These are phyloP conservation scores for Oedothorax gibbosus DNA, from an alignment of 1,140 invertebrate species.

Conservation along the genomic window DNA sequence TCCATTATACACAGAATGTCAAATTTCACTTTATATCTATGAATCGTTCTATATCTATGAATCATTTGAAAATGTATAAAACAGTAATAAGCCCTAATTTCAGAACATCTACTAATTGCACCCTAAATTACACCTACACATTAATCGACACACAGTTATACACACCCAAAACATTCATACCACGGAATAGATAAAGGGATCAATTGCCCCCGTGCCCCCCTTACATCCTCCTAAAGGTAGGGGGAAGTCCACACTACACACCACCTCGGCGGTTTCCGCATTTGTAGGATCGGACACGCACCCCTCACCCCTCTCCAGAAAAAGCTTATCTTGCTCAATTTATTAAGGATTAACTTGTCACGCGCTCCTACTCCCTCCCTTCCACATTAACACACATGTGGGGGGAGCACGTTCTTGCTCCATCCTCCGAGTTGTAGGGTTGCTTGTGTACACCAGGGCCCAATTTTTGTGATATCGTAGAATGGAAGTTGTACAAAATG, in stretches of 20 bases:
- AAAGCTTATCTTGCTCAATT: slow-evolving; percentile 62
- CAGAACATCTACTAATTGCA: too few species aligned
- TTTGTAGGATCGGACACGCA: slow-evolving; percentile 50
- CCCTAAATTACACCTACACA: too few species aligned
- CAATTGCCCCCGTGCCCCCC: slow-evolving; percentile 24
- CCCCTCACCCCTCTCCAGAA: neutral
- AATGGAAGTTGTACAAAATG: too few species aligned
- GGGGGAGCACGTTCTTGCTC: neutral
- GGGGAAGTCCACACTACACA: neutral
- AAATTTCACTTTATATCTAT: too few species aligned
- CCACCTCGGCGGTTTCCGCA: slow-evolving; percentile 53
- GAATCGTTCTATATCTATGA: too few species aligned
- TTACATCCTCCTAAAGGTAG: slow-evolving; percentile 24
- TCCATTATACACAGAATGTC: neutral
- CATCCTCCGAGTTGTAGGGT: neutral
- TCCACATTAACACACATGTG: slow-evolving; percentile 11
- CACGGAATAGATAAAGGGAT: neutral
- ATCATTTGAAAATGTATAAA: too few species aligned
- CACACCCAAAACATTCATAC: neutral
- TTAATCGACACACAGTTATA: neutral
- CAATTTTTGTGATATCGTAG: neutral
- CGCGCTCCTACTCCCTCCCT: neutral
- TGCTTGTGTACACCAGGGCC: too few species aligned
- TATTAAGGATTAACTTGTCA: slow-evolving; percentile 63
- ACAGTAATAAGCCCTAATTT: too few species aligned